Percentiles rank a stretch among this genome's conserved stretches.
These are phyloP conservation scores for Acleris sparsana DNA, from an alignment of 2,888 invertebrate genomes.

Conservation along the genomic window DNA sequence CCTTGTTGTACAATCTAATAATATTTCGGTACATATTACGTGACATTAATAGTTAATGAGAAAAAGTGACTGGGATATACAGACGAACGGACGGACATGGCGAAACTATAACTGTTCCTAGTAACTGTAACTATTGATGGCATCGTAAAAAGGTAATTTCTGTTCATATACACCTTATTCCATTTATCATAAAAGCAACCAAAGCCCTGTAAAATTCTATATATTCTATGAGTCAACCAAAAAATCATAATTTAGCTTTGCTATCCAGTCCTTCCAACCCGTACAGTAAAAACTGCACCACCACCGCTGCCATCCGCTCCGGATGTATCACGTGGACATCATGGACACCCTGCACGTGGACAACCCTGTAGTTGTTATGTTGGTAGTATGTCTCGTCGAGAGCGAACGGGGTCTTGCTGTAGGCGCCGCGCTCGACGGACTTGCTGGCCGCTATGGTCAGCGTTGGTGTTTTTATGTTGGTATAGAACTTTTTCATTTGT, in stretches of 20 bases:
- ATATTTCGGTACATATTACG: too few species aligned
- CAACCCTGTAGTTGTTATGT: slow-evolving; percentile 51
- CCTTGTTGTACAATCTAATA: too few species aligned
- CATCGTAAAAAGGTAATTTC: too few species aligned
- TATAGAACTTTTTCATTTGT: slow-evolving; percentile 60
- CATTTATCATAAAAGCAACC: too few species aligned
- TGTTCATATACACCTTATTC: too few species aligned
- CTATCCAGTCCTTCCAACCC: slow-evolving; percentile 55
- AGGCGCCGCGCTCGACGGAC: slow-evolving; percentile 48
- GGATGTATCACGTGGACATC: slow-evolving; percentile 84
- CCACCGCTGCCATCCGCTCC: slow-evolving; percentile 69
- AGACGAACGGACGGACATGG: too few species aligned
- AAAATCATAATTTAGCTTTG: slow-evolving; percentile 58
- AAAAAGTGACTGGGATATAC: too few species aligned
- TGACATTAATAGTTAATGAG: too few species aligned
- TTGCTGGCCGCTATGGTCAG: slow-evolving; percentile 53
- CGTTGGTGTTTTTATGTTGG: slow-evolving; percentile 51
- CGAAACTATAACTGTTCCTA: too few species aligned
- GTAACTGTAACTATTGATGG: too few species aligned
- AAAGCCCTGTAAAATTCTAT: too few species aligned
- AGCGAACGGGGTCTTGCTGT: slow-evolving; percentile 52
- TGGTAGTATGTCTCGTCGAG: slow-evolving; percentile 56
- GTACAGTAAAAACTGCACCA: slow-evolving; percentile 66
- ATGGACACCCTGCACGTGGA: slow-evolving; percentile 79
- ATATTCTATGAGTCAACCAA: too few species aligned